These are phyloP conservation scores for Drosophila vallismaia DNA, from an alignment of 2,888 invertebrate species.

Conservation along the genomic window DNA sequence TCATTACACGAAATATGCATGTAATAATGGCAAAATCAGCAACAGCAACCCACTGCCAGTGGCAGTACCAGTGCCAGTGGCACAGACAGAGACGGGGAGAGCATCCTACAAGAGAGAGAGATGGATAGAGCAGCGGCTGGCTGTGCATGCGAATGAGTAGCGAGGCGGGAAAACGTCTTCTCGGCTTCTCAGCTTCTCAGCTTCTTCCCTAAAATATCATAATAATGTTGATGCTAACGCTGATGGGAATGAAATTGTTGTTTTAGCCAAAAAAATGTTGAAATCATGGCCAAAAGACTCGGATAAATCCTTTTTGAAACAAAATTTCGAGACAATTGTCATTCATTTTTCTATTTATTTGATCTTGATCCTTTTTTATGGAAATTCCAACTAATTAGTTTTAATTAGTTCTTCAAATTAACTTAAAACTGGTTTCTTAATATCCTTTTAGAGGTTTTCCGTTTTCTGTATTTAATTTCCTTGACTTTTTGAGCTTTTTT, in stretches of 20 bases:
- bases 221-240: conserved; percentile 30
- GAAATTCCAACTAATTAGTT: too few relatives aligned
- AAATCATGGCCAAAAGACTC: background rate
- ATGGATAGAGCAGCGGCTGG: background rate
- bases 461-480: too few relatives aligned
- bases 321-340: too few relatives aligned
- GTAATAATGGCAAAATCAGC: conserved; percentile 74
- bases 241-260: conserved; percentile 34
- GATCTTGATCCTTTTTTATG: too few relatives aligned
- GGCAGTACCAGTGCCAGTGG: too few relatives aligned
- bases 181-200: background rate
- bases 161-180: conserved; percentile 3
- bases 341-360: too few relatives aligned
- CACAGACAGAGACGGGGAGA: too few relatives aligned
- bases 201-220: background rate
- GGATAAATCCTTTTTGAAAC: too few relatives aligned
- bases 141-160: conserved; percentile 20
- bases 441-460: background rate
- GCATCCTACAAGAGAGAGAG: background rate
- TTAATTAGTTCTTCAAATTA: too few relatives aligned
- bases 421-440: too few relatives aligned
- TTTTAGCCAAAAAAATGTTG: background rate
- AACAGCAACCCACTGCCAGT: conserved; percentile 15
- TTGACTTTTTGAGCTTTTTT: too few relatives aligned
- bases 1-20: conserved; percentile 79